Evolutionary conservation across 2,113 vertebrate genomes (phyloP).

Genomic region (Notechis scutatus): DNA sequence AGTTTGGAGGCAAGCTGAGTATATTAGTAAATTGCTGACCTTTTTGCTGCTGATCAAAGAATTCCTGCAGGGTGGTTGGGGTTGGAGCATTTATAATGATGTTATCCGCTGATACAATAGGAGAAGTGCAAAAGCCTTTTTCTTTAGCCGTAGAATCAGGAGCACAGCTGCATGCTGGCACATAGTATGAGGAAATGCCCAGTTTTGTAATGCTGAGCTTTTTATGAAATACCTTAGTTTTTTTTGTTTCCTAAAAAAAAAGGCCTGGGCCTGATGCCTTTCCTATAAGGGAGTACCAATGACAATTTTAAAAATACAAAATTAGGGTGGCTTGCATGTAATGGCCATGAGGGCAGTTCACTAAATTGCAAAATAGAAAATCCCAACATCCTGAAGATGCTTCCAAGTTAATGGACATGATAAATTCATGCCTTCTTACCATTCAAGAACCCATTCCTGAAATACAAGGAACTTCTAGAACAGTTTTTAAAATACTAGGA

Average conservation of each 20-base stretch:
- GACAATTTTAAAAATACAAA: slow-evolving; percentile 26
- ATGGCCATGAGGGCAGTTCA: background rate
- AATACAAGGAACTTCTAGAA: background rate
- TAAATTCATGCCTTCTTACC: background rate
- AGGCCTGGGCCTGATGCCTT: background rate
- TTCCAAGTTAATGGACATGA: background rate
- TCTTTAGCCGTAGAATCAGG: background rate
- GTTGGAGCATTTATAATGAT: slow-evolving; percentile 16
- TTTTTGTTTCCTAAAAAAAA: background rate
- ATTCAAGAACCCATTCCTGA: background rate
- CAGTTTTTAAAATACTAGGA: background rate
- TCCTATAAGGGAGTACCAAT: background rate
- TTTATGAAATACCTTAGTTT: background rate
- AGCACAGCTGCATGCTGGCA: slow-evolving; percentile 2
- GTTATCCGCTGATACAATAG: slow-evolving; percentile 38
- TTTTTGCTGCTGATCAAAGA: slow-evolving; percentile 27
- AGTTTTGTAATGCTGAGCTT: background rate
- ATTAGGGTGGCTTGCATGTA: background rate
- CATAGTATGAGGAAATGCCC: slow-evolving; percentile 7
- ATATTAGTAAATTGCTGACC: slow-evolving; percentile 13
- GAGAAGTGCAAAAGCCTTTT: background rate
- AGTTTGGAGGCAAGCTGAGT: slow-evolving; percentile 24
- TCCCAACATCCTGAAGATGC: background rate
- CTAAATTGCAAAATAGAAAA: background rate
- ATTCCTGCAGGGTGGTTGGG: slow-evolving; percentile 24